These are phyloP conservation scores for Salpingus planirostris DNA, from an alignment of 2,888 invertebrate genomes.

Conservation along the genomic window DNA sequence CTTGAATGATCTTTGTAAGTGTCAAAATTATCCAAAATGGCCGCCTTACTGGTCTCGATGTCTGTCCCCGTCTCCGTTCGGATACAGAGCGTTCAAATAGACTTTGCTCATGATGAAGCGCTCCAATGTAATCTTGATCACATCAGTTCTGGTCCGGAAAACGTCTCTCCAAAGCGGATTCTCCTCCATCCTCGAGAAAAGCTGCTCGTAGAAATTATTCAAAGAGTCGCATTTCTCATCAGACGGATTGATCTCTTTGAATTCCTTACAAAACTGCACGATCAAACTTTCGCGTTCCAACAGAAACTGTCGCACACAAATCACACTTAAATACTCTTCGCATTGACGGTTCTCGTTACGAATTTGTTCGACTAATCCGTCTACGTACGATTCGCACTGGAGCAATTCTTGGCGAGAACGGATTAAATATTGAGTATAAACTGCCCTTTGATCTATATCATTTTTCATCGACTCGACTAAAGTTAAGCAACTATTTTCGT, in stretches of 20 bases:
- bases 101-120: slow-evolving; percentile 84
- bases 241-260: slow-evolving; percentile 67
- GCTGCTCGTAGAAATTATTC: slow-evolving; percentile 66
- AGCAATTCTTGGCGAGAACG: slow-evolving; percentile 71
- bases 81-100: slow-evolving; percentile 89
- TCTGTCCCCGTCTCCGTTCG: slow-evolving; percentile 93
- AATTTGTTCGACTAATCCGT: slow-evolving; percentile 54
- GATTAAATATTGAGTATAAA: slow-evolving; percentile 74
- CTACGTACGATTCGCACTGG: slow-evolving; percentile 63
- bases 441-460: slow-evolving; percentile 67
- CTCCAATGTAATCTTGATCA: slow-evolving; percentile 77
- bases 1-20: neutral
- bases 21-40: neutral
- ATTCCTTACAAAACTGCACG: slow-evolving; percentile 68
- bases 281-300: slow-evolving; percentile 68
- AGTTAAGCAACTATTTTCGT: slow-evolving; percentile 60
- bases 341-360: slow-evolving; percentile 63
- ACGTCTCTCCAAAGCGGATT: slow-evolving; percentile 69
- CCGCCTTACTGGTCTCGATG: slow-evolving; percentile 72
- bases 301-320: slow-evolving; percentile 72
- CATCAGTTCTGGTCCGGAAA: slow-evolving; percentile 59
- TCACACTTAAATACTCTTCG: slow-evolving; percentile 61
- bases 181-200: slow-evolving; percentile 59
- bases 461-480: slow-evolving; percentile 64
- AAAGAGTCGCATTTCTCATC: slow-evolving; percentile 90